Evolutionary conservation across 2,113 vertebrate species (phyloP).

Genomic region (Eolophus roseicapilla): DNA sequence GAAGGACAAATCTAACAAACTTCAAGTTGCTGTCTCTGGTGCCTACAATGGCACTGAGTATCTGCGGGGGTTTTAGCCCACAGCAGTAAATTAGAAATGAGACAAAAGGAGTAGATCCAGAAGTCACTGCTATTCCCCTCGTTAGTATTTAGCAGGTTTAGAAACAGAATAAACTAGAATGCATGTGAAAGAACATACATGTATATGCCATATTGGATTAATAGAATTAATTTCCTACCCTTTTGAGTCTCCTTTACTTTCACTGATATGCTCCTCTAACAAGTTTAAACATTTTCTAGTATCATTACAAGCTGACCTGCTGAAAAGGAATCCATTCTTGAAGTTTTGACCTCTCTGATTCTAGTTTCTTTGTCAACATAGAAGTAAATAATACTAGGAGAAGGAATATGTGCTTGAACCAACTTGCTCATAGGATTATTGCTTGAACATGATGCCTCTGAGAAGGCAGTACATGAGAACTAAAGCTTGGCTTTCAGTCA

Average conservation of each 20-base stretch:
- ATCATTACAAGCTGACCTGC: slow-evolving; percentile 52
- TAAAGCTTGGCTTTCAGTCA: slow-evolving; percentile 41
- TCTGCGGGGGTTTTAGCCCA: neutral
- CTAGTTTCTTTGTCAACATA: slow-evolving; percentile 64
- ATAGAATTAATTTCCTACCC: slow-evolving; percentile 69
- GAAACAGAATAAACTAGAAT: neutral
- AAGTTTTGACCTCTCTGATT: slow-evolving; percentile 56
- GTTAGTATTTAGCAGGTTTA: neutral
- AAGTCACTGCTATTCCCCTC: neutral
- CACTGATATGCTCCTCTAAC: slow-evolving; percentile 56
- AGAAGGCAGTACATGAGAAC: slow-evolving; percentile 37
- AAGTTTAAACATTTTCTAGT: slow-evolving; percentile 55
- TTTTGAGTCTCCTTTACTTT: slow-evolving; percentile 66
- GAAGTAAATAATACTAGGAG: slow-evolving; percentile 61
- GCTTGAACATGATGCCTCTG: slow-evolving; percentile 53
- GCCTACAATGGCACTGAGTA: neutral
- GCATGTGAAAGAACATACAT: neutral
- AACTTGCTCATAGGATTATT: slow-evolving; percentile 42
- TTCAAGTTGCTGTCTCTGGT: neutral
- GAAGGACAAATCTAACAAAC: slow-evolving; percentile 1
- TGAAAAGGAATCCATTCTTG: slow-evolving; percentile 59
- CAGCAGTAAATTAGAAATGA: neutral
- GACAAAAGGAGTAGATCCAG: neutral
- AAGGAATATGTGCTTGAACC: slow-evolving; percentile 59
- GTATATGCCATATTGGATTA: slow-evolving; percentile 48